Evolutionary conservation across 2,113 vertebrate genomes (phyloP).

Genomic region (Arothron firmamentum): DNA sequence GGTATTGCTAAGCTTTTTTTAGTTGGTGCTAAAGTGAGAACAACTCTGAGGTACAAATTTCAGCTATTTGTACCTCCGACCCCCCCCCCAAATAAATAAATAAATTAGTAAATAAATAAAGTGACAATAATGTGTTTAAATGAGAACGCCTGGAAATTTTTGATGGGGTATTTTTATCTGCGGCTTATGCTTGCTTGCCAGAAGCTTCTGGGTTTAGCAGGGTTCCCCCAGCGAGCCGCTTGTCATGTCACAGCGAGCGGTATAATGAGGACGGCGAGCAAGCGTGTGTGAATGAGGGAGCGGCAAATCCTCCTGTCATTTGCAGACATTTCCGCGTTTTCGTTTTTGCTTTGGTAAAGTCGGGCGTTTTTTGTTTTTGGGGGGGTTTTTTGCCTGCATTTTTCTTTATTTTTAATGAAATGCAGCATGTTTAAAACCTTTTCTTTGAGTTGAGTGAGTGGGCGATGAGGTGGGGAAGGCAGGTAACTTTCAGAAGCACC

Average conservation of each 20-base stretch:
- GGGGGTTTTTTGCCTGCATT: neutral
- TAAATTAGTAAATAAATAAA: no score
- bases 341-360: conserved; percentile 6
- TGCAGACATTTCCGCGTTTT: conserved; percentile 22
- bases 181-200: conserved; percentile 50
- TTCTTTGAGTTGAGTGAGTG: conserved; percentile 29
- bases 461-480: neutral
- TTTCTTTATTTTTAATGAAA: conserved; percentile 19
- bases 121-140: conserved; percentile 66
- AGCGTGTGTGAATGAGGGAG: conserved; percentile 14
- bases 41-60: no score
- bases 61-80: no score
- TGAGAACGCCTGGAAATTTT: conserved; percentile 49
- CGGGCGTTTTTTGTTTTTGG: neutral
- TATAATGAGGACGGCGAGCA: conserved; percentile 42
- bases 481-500: neutral
- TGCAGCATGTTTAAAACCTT: conserved; percentile 28
- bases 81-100: no score
- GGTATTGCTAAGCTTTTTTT: no score
- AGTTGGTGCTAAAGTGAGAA: no score
- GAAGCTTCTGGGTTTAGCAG: conserved; percentile 55
- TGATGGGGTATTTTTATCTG: conserved; percentile 63
- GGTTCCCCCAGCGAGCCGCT: conserved; percentile 52
- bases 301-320: conserved; percentile 31
- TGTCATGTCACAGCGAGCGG: conserved; percentile 50